These are phyloP conservation scores for Macrotus californicus DNA, from an alignment of 2,113 vertebrate genomes.

Conservation along the genomic window DNA sequence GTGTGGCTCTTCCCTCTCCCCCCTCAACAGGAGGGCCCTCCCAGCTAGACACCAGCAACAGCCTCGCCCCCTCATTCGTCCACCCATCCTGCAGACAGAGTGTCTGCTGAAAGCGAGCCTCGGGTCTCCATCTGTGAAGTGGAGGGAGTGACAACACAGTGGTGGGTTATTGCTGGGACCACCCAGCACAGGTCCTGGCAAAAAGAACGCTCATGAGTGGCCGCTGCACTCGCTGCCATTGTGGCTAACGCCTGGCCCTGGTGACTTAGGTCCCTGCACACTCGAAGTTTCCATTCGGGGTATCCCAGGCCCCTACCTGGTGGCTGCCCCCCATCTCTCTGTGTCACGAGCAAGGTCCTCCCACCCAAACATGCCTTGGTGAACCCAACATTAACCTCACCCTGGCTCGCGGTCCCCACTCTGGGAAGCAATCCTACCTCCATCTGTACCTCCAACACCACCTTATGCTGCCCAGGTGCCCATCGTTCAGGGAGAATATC, in stretches of 20 bases:
- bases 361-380: accelerated
- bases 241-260: not conserved
- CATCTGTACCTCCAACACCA: not conserved
- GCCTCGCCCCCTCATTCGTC: not conserved
- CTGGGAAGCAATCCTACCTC: not conserved
- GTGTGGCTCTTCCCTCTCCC: not conserved
- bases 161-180: accelerated
- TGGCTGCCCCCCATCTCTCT: accelerated
- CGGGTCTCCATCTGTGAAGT: not conserved
- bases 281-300: not conserved
- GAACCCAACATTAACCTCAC: not conserved
- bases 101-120: not conserved
- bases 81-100: not conserved
- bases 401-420: accelerated
- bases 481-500: not conserved
- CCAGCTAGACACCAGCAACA: not conserved
- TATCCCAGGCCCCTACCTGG: not conserved
- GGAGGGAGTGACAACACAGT: too few species aligned
- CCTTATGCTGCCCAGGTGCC: accelerated
- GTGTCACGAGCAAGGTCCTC: accelerated
- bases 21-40: not conserved
- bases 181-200: not conserved
- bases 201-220: not conserved
- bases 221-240: not conserved
- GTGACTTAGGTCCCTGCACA: not conserved